Percentiles rank a stretch among this genome's conserved stretches.
Evolutionary conservation across 2,113 vertebrate genomes (phyloP).

Genomic region (Uria lomvia): DNA sequence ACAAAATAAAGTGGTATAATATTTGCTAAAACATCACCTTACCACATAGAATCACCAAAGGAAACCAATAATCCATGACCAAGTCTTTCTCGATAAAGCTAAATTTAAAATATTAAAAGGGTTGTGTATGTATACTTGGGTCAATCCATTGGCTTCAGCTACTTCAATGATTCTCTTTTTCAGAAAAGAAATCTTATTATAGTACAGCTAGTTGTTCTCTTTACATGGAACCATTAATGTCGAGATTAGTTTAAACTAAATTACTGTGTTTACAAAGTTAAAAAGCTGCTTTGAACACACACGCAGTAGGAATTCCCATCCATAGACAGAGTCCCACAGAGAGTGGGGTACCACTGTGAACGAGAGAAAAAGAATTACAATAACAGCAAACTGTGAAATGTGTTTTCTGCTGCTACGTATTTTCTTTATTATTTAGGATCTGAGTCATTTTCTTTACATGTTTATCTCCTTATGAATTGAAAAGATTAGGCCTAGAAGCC

Average conservation of each 20-base stretch:
- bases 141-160: not conserved
- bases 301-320: not conserved
- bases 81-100: not conserved
- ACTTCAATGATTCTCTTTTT: not conserved
- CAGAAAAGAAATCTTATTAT: not conserved
- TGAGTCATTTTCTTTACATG: not conserved
- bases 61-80: not conserved
- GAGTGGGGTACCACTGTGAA: not conserved
- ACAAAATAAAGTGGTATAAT: not conserved
- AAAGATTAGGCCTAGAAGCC: not conserved
- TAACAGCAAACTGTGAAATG: not conserved
- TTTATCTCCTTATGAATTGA: not conserved
- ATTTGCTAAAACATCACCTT: not conserved
- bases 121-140: not conserved
- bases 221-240: not conserved
- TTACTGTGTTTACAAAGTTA: not conserved
- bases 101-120: not conserved
- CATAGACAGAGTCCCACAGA: not conserved
- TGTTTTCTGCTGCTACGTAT: not conserved
- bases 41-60: not conserved
- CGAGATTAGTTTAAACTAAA: not conserved
- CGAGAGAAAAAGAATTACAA: not conserved
- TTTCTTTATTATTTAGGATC: not conserved
- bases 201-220: not conserved
- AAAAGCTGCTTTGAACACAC: not conserved